These are phyloP conservation scores for Doryteuthis pealeii DNA, from an alignment of 1,140 invertebrate species.

Conservation along the genomic window DNA sequence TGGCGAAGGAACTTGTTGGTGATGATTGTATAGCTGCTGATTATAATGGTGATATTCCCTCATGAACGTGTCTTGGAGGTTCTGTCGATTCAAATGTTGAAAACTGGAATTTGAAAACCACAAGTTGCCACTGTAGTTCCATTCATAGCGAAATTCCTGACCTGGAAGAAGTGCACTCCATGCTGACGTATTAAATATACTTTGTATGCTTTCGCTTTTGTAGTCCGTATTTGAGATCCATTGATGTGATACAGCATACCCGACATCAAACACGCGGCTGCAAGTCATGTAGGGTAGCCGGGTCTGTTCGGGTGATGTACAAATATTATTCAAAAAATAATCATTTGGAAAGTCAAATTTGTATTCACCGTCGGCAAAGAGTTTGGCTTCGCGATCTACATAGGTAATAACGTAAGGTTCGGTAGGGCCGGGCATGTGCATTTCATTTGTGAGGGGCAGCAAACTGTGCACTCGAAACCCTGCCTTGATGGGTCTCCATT, in stretches of 20 bases:
- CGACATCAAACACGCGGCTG: background rate
- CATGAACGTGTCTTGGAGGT: constrained; percentile 1
- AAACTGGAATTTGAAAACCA: constrained; percentile 10
- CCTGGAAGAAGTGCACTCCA: background rate
- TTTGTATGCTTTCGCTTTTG: background rate
- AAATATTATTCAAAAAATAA: constrained; percentile 5
- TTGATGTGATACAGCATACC: background rate
- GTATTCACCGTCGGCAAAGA: background rate
- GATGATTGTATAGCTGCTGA: background rate
- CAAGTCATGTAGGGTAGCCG: constrained; percentile 2
- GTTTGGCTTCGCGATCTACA: background rate
- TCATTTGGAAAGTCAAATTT: constrained; percentile 3
- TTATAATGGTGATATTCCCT: constrained; percentile 3
- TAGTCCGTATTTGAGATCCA: background rate
- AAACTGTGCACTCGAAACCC: background rate
- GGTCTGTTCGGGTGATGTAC: background rate
- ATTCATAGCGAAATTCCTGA: constrained; percentile 1
- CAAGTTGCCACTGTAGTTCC: background rate
- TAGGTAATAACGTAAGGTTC: background rate
- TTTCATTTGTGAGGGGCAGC: background rate
- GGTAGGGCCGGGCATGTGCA: background rate
- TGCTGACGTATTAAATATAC: background rate
- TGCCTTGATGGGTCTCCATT: background rate
- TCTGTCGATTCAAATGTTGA: constrained; percentile 4
- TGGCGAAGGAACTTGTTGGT: background rate